Percentiles rank a stretch among this genome's conserved stretches.
phyloP scores from a whole-genome alignment of 2,888 invertebrate genomes.

The Zele albiditarsus region DNA sequence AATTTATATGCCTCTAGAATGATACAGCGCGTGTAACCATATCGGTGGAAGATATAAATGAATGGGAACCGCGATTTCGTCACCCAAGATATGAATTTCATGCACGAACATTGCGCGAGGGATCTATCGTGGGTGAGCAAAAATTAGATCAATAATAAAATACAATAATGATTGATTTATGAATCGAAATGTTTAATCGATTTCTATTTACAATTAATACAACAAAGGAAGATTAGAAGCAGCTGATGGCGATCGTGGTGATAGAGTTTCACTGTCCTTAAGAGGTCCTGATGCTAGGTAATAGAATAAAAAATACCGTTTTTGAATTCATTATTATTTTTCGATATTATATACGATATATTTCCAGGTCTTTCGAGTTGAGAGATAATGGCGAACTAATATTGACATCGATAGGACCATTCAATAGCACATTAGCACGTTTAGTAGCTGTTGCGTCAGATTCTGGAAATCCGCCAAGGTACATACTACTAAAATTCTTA shows the following conservation, averaged over 20 bases:
- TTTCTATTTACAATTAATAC: constrained; percentile 8
- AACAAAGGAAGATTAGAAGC: constrained; percentile 83
- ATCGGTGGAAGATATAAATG: constrained; percentile 89
- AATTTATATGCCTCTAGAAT: constrained; percentile 77
- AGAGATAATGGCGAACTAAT: constrained; percentile 80
- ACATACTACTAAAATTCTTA: constrained; percentile 69
- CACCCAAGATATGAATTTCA: constrained; percentile 90
- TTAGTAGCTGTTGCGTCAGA: constrained; percentile 89
- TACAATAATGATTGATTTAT: neutral
- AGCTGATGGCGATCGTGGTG: constrained; percentile 89
- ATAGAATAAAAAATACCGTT: constrained; percentile 31
- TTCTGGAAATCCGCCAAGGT: constrained; percentile 87
- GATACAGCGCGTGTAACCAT: constrained; percentile 88
- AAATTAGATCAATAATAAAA: neutral
- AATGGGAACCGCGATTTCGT: constrained; percentile 94
- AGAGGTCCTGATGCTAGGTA: constrained; percentile 82
- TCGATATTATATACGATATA: neutral
- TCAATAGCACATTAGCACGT: constrained; percentile 78
- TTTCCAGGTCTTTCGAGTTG: constrained; percentile 78
- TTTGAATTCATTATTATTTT: constrained; percentile 5
- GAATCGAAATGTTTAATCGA: neutral
- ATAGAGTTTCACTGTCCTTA: constrained; percentile 82
- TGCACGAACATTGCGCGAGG: constrained; percentile 64
- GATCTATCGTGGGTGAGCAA: constrained; percentile 65
- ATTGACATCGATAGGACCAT: constrained; percentile 67